Evolutionary conservation across 2,797 vertebrate species (phyloP), one percentile per base, ranked within the genome.

Genomic region (Fringilla coelebs): DNA sequence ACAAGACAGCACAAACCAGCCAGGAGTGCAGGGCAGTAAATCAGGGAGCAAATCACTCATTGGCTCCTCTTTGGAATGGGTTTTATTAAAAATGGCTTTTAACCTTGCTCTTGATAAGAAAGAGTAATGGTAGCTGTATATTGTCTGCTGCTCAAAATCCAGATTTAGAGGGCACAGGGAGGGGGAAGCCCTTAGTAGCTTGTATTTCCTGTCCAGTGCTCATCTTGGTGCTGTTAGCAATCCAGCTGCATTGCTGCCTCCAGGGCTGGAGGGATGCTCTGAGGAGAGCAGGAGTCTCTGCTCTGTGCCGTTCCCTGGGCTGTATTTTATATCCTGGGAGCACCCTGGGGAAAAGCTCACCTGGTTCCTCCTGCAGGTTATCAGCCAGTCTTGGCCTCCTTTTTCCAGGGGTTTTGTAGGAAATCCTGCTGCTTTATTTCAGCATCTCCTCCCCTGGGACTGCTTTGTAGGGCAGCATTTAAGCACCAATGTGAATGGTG

Each of bases 251-350:
- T 21, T 16, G 45, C 9, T 73, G 28, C 31, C 51, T 38, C 24
- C 0, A 13, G 9, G 52, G 18, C 83, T 58, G 55, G 9, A 76
- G 73, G 63, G 34, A 6, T 10, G 1, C 40, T 43, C 49, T 18
- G 75, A 38, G 18, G 12, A 36, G 5, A 8, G 4, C 0, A 11
- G 18, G 9, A 8, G 26, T 10, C 84, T 28, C 3, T 73, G 70
- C 34, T 63, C 71, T 0, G 0, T 9, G 0, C 3, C 10, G 0
- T 38, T 22, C 58, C n/a, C 11, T 22, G 45, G 72, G 55, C 52
- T 81, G 29, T 26, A 2, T 29, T 62, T 32, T 6, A 6, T 20
- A 62, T n/a, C 7, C 36, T 1, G 10, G 38, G 48, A 29, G 32
- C 28, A 29, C 51, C 25, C 17, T 19, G 15, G 16, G 11, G 31